Percentiles rank a stretch among this genome's conserved stretches.
Evolutionary conservation across 2,888 invertebrate species (phyloP).

Genomic region (Sicus ferrugineus): DNA sequence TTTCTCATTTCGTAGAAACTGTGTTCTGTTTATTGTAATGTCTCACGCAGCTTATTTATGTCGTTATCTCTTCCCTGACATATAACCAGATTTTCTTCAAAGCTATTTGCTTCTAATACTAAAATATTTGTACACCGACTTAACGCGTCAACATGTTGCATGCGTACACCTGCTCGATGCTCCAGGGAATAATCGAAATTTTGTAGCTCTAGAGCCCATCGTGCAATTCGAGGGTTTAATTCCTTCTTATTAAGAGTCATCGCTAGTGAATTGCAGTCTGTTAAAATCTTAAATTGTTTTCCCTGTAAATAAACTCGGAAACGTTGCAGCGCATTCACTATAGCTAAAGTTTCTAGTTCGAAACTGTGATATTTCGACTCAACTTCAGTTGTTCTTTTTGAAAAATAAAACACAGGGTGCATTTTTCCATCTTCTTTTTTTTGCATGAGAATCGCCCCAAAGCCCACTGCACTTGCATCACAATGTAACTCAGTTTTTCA

Average conservation of each 20-base stretch:
- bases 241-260: not conserved
- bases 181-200: slow-evolving; percentile 27
- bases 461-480: not conserved
- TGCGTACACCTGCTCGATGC: slow-evolving; percentile 14
- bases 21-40: slow-evolving; percentile 34
- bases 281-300: slow-evolving; percentile 8
- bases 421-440: not conserved
- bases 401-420: not conserved
- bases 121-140: slow-evolving; percentile 27
- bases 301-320: too few species aligned
- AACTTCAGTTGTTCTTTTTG: not conserved
- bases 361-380: not conserved
- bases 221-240: too few species aligned
- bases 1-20: too few species aligned
- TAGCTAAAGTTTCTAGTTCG: not conserved
- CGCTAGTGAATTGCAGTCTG: slow-evolving; percentile 11
- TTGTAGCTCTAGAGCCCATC: slow-evolving; percentile 23
- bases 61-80: slow-evolving; percentile 31
- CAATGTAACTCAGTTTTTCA: not conserved
- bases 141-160: slow-evolving; percentile 33
- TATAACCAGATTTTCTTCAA: slow-evolving; percentile 36
- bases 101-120: slow-evolving; percentile 30
- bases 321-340: slow-evolving; percentile 11
- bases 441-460: not conserved
- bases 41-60: slow-evolving; percentile 6